phyloP scores from a whole-genome alignment of 2,888 invertebrate genomes.

The Subacronicta megacephala region DNA sequence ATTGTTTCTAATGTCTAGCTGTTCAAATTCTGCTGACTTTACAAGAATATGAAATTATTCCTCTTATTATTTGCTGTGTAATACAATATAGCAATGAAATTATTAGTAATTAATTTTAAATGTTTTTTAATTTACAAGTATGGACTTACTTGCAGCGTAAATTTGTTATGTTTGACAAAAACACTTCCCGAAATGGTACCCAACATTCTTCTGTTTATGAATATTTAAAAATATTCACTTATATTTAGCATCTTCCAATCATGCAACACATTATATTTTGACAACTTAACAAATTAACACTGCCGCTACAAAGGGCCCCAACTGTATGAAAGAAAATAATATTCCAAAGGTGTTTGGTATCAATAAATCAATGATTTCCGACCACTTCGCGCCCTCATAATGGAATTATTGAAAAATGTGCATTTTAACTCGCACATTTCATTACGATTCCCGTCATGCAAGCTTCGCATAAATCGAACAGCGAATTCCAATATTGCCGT shows the following conservation, averaged over 20 bases:
- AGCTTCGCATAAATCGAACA: conserved; percentile 56
- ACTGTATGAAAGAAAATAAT: conserved; percentile 47
- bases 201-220: conserved; percentile 17
- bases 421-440: conserved; percentile 65
- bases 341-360: conserved; percentile 50
- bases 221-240: conserved; percentile 16
- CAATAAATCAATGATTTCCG: conserved; percentile 60
- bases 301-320: conserved; percentile 21
- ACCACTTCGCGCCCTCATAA: conserved; percentile 56
- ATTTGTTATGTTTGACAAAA: conserved; percentile 8
- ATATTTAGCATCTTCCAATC: conserved; percentile 26
- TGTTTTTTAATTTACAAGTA: too few species aligned
- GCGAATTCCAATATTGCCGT: conserved; percentile 64
- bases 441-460: conserved; percentile 67
- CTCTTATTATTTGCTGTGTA: neutral
- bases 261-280: conserved; percentile 36
- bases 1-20: conserved; percentile 22
- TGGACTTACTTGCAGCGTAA: too few species aligned
- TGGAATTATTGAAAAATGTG: conserved; percentile 67
- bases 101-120: neutral
- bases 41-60: too few species aligned
- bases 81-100: neutral
- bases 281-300: conserved; percentile 45
- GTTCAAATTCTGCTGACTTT: neutral
- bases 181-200: conserved; percentile 5